Percentiles rank a stretch among this genome's conserved stretches.
These are phyloP conservation scores for Mactromeris polynyma DNA, from an alignment of 2,888 invertebrate species.

Conservation along the genomic window DNA sequence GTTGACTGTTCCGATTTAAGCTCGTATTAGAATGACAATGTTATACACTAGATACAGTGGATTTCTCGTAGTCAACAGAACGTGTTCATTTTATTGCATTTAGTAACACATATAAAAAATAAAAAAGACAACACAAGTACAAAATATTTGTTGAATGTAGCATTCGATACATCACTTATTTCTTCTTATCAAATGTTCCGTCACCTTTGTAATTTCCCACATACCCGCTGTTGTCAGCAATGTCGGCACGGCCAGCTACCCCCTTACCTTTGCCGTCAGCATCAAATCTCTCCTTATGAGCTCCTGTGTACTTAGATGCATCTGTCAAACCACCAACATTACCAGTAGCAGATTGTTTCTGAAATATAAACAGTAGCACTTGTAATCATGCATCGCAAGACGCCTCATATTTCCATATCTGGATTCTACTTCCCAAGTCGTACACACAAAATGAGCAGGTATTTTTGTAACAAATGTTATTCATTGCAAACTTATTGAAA, in stretches of 20 bases:
- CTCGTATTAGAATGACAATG: too few species aligned
- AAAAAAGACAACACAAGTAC: not conserved
- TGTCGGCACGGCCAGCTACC: conserved; percentile 76
- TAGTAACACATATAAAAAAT: too few species aligned
- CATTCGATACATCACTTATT: not conserved
- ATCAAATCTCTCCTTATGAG: conserved; percentile 83
- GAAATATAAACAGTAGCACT: conserved; percentile 19
- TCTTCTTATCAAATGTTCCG: conserved; percentile 75
- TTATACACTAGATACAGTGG: too few species aligned
- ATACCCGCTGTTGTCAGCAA: conserved; percentile 76
- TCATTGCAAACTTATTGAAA: too few species aligned
- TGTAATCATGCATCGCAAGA: not conserved
- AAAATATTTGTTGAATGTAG: not conserved
- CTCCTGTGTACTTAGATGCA: conserved; percentile 79
- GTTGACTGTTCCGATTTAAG: too few species aligned
- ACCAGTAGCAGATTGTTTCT: conserved; percentile 74
- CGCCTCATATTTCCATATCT: not conserved
- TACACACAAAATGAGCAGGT: too few species aligned
- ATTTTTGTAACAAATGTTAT: too few species aligned
- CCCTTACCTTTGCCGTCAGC: conserved; percentile 83
- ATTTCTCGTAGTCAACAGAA: too few species aligned
- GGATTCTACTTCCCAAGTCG: too few species aligned
- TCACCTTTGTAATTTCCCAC: conserved; percentile 81
- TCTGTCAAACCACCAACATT: conserved; percentile 81
- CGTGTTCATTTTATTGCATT: too few species aligned